Evolutionary conservation across 2,888 invertebrate genomes (phyloP).

Genomic region (Charanyca ferruginea): DNA sequence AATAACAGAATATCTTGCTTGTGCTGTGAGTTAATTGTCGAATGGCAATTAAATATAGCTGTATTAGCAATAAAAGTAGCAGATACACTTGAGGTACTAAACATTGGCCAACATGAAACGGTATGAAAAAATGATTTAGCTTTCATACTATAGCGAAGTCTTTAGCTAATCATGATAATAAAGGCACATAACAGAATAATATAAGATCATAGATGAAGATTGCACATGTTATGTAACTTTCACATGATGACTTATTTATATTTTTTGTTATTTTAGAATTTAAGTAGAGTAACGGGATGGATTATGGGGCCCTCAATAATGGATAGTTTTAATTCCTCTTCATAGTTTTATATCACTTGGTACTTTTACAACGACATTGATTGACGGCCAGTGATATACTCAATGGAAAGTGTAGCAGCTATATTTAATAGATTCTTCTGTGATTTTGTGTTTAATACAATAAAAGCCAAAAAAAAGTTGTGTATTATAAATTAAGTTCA

Average conservation of each 20-base stretch:
- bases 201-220: slow-evolving; percentile 82
- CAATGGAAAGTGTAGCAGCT: slow-evolving; percentile 69
- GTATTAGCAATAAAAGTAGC: slow-evolving; percentile 25
- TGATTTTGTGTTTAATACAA: slow-evolving; percentile 86
- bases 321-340: slow-evolving; percentile 63
- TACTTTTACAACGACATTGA: slow-evolving; percentile 61
- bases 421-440: slow-evolving; percentile 77
- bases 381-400: slow-evolving; percentile 64
- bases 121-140: slow-evolving; percentile 69
- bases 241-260: slow-evolving; percentile 88
- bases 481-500: slow-evolving; percentile 77
- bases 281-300: slow-evolving; percentile 80
- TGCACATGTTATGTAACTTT: slow-evolving; percentile 89
- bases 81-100: slow-evolving; percentile 51
- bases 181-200: slow-evolving; percentile 78
- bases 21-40: background rate
- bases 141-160: slow-evolving; percentile 74
- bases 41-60: background rate
- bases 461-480: slow-evolving; percentile 87
- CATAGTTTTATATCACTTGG: slow-evolving; percentile 62
- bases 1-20: slow-evolving; percentile 20
- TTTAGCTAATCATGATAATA: slow-evolving; percentile 76
- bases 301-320: slow-evolving; percentile 78
- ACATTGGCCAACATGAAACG: slow-evolving; percentile 65
- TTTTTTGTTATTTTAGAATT: slow-evolving; percentile 87